A percentile compares a stretch with the other conserved stretches of the same genome.
These are phyloP conservation scores for Eptesicus fuscus DNA, from an alignment of 2,113 vertebrate genomes.

Conservation along the genomic window DNA sequence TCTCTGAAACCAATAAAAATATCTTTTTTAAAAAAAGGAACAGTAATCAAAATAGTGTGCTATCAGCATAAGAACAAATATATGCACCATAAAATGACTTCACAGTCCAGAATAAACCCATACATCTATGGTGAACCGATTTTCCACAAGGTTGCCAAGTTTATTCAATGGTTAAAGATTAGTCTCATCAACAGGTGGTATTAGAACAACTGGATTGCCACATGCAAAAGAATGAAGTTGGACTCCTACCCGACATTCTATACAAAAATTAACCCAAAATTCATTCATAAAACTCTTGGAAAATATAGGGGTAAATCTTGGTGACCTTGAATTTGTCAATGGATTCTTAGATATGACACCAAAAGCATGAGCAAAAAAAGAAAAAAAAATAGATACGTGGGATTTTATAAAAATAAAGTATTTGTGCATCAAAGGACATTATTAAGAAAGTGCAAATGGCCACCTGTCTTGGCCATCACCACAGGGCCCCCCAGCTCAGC, in stretches of 20 bases:
- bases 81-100: neutral
- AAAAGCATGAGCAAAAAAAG: neutral
- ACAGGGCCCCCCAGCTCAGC: neutral
- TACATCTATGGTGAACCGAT: neutral
- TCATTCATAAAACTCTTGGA: neutral
- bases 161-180: neutral
- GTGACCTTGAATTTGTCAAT: neutral
- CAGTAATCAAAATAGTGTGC: neutral
- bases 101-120: neutral
- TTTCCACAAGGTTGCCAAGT: neutral
- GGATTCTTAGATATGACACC: neutral
- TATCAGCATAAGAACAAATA: neutral
- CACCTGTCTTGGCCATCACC: neutral
- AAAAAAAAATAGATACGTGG: neutral
- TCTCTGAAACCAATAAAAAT: too few species aligned
- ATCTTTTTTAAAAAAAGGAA: neutral
- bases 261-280: neutral
- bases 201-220: neutral
- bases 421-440: neutral
- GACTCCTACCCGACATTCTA: neutral
- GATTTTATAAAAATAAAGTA: neutral
- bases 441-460: neutral
- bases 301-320: neutral
- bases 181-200: neutral
- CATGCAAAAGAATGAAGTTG: neutral